Evolutionary conservation across 1,140 invertebrate genomes (phyloP).

Genomic region (Drosophila nigrodunni): DNA sequence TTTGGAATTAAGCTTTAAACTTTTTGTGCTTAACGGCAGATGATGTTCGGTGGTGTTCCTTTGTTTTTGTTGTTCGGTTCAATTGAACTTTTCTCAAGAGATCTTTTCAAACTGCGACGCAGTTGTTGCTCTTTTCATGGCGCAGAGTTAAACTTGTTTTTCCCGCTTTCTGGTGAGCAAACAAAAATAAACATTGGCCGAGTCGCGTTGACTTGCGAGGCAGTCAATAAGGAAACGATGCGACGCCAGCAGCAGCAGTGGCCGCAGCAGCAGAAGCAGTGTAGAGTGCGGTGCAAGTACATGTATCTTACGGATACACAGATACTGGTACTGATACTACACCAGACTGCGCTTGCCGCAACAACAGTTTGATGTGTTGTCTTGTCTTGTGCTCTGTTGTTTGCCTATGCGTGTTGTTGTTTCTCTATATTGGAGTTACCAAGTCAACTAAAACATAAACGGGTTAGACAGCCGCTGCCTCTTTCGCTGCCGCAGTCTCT

Average conservation of each 20-base stretch:
- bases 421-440: constrained; percentile 53
- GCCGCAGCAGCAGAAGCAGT: background rate
- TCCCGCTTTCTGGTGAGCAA: constrained; percentile 69
- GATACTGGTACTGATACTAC: constrained; percentile 45
- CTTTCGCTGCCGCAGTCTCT: constrained; percentile 11
- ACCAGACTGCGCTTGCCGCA: constrained; percentile 25
- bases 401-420: constrained; percentile 62
- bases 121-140: constrained; percentile 46
- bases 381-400: constrained; percentile 56
- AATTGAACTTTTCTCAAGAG: constrained; percentile 63
- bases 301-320: constrained; percentile 72
- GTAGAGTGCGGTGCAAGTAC: constrained; percentile 59
- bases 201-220: constrained; percentile 28
- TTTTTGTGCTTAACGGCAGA: too few species aligned
- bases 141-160: constrained; percentile 73
- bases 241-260: constrained; percentile 12
- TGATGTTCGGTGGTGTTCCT: constrained; percentile 7
- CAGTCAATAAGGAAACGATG: constrained; percentile 70
- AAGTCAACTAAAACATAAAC: constrained; percentile 76
- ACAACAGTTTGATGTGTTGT: constrained; percentile 43
- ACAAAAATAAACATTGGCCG: constrained; percentile 81
- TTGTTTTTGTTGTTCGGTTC: constrained; percentile 43
- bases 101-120: constrained; percentile 56
- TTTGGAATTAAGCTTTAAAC: constrained; percentile 7
- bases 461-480: constrained; percentile 60